Percentiles rank a stretch among this genome's conserved stretches.
phyloP scores from a whole-genome alignment of 2,888 invertebrate species.

The Pecten maximus region DNA sequence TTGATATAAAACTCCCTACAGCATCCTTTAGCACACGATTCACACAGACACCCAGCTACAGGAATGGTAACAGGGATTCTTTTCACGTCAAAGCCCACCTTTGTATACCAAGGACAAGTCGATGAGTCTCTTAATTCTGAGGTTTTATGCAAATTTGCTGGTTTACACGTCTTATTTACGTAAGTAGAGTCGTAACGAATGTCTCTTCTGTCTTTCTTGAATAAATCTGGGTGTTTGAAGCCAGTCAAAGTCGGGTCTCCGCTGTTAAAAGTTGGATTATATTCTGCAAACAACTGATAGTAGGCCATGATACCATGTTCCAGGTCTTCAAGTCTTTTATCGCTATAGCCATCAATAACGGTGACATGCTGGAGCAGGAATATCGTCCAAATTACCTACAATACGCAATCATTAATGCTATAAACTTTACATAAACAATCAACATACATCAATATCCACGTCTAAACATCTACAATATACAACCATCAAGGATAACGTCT shows the following conservation, averaged over 20 bases:
- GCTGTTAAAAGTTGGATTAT: not conserved
- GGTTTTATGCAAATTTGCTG: not conserved
- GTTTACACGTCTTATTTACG: not conserved
- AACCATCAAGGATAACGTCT: too few species aligned
- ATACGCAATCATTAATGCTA: too few species aligned
- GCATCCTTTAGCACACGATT: not conserved
- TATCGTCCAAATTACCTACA: not conserved
- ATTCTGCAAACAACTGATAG: not conserved
- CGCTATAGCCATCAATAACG: not conserved
- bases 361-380: too few species aligned
- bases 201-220: not conserved
- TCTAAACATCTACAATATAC: too few species aligned
- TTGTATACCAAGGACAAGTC: not conserved
- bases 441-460: too few species aligned
- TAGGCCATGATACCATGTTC: not conserved
- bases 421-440: too few species aligned
- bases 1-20: not conserved
- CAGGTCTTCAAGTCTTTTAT: not conserved
- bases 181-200: not conserved
- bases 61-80: not conserved
- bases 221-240: not conserved
- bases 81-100: not conserved
- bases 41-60: not conserved
- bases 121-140: not conserved
- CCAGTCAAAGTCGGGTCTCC: not conserved